A percentile compares a stretch with the other conserved stretches of the same genome.
Evolutionary conservation across 2,113 vertebrate genomes (phyloP).

Genomic region (Indicator maculatus): DNA sequence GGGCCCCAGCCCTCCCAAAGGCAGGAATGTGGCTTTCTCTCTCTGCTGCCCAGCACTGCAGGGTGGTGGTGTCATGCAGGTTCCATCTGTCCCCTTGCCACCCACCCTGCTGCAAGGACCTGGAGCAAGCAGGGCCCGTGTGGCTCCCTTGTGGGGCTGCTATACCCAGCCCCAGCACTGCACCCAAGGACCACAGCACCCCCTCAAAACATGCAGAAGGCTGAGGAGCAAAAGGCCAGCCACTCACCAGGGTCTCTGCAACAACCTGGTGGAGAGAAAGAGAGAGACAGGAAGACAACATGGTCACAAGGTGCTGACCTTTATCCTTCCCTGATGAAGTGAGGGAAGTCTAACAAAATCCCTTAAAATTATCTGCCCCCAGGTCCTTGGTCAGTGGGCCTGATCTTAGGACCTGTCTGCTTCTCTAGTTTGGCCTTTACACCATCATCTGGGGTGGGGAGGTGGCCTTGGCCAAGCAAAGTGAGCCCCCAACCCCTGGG

Average conservation of each 20-base stretch:
- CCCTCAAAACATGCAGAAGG: conserved; percentile 1
- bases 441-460: neutral
- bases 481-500: neutral
- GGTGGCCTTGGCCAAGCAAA: neutral
- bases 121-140: neutral
- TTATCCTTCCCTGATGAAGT: neutral
- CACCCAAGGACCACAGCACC: neutral
- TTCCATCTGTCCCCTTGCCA: neutral
- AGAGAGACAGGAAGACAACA: conserved; percentile 71
- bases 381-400: neutral
- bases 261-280: conserved; percentile 76
- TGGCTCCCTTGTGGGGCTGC: neutral
- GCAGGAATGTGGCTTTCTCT: neutral
- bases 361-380: neutral
- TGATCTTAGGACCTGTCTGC: neutral
- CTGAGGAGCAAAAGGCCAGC: neutral
- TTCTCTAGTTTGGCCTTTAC: neutral
- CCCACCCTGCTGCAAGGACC: neutral
- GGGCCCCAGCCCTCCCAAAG: neutral
- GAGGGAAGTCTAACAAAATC: neutral
- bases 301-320: conserved; percentile 64
- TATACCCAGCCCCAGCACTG: neutral
- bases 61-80: neutral
- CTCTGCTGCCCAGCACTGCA: neutral
- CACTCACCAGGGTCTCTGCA: conserved; percentile 85